A percentile compares a stretch with the other conserved stretches of the same genome.
These are phyloP conservation scores for Hepsetus odoe DNA, from an alignment of 2,113 vertebrate species.

Conservation along the genomic window DNA sequence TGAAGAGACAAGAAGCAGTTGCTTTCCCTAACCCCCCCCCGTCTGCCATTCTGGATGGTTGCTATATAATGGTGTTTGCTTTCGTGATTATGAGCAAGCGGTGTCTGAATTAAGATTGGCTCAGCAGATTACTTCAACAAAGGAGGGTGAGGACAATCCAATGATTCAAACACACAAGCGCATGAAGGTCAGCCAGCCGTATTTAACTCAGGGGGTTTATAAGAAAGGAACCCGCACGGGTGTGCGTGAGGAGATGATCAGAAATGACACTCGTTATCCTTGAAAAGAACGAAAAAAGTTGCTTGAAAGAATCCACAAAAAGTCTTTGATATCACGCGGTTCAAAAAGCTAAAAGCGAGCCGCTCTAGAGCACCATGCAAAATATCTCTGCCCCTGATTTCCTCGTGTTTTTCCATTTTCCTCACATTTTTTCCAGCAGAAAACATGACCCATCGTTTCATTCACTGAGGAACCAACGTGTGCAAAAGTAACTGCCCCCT, in stretches of 20 bases:
- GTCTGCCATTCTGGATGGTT: not conserved
- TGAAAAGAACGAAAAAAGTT: not conserved
- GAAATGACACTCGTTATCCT: not conserved
- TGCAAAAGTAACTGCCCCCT: too few relatives aligned
- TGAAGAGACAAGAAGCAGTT: not conserved
- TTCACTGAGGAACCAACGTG: too few relatives aligned
- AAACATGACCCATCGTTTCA: too few relatives aligned
- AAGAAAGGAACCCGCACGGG: not conserved
- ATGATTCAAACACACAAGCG: not conserved
- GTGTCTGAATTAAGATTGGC: slow-evolving; percentile 7
- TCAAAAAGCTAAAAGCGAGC: not conserved
- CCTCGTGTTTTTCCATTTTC: too few relatives aligned
- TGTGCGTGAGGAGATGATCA: not conserved
- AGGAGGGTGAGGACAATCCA: not conserved
- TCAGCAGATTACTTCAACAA: slow-evolving; percentile 5
- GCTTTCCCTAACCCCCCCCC: not conserved
- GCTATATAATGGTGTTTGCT: slow-evolving; percentile 17
- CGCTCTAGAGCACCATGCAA: not conserved
- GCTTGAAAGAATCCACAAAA: not conserved
- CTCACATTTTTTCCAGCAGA: too few relatives aligned
- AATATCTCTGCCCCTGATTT: not conserved
- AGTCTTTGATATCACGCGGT: not conserved
- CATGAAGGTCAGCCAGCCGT: slow-evolving; percentile 1
- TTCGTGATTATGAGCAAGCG: not conserved
- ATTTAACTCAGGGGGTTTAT: not conserved